These are phyloP conservation scores for Lasioglossum baleicum DNA, from an alignment of 1,140 invertebrate genomes.

Conservation along the genomic window DNA sequence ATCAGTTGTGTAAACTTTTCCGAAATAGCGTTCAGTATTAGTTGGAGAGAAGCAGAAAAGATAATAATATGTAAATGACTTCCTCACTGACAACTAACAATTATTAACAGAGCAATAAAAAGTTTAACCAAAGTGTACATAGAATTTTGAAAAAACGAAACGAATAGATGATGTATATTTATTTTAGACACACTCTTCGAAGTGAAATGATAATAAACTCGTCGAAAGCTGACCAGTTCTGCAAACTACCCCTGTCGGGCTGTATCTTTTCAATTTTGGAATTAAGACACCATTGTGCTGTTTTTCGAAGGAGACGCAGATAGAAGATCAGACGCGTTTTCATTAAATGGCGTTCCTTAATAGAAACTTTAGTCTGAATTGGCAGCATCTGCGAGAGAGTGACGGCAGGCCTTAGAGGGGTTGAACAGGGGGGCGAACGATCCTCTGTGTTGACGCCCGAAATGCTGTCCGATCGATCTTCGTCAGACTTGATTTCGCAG, in stretches of 20 bases:
- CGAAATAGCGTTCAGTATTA: no score
- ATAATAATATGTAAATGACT: no score
- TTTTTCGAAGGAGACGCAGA: not conserved
- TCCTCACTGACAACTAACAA: no score
- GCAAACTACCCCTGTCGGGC: not conserved
- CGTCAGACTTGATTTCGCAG: slow-evolving; percentile 80
- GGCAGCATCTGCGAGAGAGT: slow-evolving; percentile 75
- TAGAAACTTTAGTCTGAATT: slow-evolving; percentile 77
- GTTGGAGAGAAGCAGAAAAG: no score
- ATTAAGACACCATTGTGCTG: slow-evolving; percentile 7
- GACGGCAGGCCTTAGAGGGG: slow-evolving; percentile 53
- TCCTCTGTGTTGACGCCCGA: slow-evolving; percentile 78
- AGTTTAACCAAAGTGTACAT: no score
- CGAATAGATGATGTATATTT: no score
- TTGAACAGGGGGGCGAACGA: slow-evolving; percentile 65
- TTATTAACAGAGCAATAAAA: no score
- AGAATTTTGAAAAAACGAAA: no score
- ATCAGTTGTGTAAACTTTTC: no score
- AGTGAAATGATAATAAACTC: not conserved
- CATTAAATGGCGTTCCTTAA: slow-evolving; percentile 74
- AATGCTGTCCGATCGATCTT: slow-evolving; percentile 79
- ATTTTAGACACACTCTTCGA: not conserved
- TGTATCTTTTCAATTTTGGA: not conserved
- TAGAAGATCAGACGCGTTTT: slow-evolving; percentile 59
- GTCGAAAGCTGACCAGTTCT: not conserved